Evolutionary conservation across 2,797 vertebrate species (phyloP).

Genomic region (Crax fasciolata): DNA sequence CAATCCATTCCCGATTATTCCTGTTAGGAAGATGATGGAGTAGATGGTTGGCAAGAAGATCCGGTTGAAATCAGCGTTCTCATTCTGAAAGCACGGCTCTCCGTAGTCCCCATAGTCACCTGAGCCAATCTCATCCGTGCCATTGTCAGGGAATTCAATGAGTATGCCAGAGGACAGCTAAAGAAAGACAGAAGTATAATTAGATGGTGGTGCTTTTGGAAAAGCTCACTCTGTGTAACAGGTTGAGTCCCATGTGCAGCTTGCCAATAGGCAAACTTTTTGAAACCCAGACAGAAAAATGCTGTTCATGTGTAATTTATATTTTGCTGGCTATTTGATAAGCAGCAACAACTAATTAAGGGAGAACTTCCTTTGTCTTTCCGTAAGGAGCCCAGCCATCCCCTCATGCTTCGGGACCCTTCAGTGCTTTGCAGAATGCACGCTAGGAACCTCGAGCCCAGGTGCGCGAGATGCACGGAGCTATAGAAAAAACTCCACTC

Average conservation of each 20-base stretch:
- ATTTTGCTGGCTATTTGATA: not conserved
- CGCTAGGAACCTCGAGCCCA: not conserved
- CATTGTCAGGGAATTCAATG: constrained; percentile 81
- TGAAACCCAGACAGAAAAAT: not conserved
- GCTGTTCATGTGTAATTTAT: not conserved
- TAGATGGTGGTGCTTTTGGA: not conserved
- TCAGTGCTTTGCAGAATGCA: not conserved
- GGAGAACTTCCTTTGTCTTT: not conserved
- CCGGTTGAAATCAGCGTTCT: constrained; percentile 88
- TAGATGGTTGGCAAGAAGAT: constrained; percentile 93
- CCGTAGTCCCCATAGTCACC: constrained; percentile 83
- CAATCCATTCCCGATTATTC: constrained; percentile 94
- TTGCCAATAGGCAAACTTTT: not conserved
- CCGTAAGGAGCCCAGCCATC: not conserved
- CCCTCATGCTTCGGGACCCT: not conserved
- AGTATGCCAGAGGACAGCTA: constrained; percentile 60
- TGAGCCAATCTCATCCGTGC: constrained; percentile 78
- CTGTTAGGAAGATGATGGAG: constrained; percentile 93
- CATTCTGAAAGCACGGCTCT: constrained; percentile 82
- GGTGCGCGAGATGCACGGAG: not conserved
- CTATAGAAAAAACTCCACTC: not conserved
- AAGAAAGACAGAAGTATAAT: constrained; percentile 33
- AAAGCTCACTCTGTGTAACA: not conserved
- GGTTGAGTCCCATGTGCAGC: not conserved
- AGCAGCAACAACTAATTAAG: not conserved